Evolutionary conservation across 1,140 invertebrate species (phyloP), one percentile per base, ranked within the genome.

Genomic region (Psilanteris sp.): DNA sequence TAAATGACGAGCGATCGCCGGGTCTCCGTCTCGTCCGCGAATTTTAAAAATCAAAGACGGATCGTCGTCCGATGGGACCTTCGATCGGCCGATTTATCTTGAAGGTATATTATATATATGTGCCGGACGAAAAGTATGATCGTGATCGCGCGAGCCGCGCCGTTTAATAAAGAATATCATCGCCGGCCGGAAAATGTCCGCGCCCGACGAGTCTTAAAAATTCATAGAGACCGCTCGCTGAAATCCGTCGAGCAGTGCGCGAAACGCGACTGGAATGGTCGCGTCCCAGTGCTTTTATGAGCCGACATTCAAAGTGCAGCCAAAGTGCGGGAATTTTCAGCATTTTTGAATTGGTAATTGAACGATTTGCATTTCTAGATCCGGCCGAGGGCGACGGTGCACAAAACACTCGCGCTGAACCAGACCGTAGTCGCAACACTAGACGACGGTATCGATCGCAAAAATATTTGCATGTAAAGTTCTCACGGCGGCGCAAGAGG

Each of bases 381-480:
- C 29, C 62, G 14, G 37, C n/a, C 31, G 37, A 27, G n/a, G n/a
- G 36, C 54, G 20, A 24, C 52, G 29, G n/a, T 52, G 70, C 54
- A 66, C 61, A 55, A 74, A 75, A 62, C 61, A 67, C 7, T 67
- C 16, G 61, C 70, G 31, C 34, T 16, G 52, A 43, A 20, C 59
- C 59, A 48, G 43, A 41, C 39, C 39, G 44, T 57, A 57, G 41
- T 61, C 31, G 52, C 73, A 57, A 62, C 57, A 75, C 57, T 76
- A 70, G 72, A 76, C 64, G 72, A 43, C 52, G 27, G 36, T 76
- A 70, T 70, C 73, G 73, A 76, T 59, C 66, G 73, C 52, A 32
- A 77, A 77, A 71, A 77, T 77, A 77, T 77, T 76, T 76, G 73
- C 73, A 76, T 71, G 64, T 70, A 71, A 71, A 76, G 73, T 76